Conservation (phyloP, 2,888 invertebrate species). For the Tolmerus cingulatus region DNA sequence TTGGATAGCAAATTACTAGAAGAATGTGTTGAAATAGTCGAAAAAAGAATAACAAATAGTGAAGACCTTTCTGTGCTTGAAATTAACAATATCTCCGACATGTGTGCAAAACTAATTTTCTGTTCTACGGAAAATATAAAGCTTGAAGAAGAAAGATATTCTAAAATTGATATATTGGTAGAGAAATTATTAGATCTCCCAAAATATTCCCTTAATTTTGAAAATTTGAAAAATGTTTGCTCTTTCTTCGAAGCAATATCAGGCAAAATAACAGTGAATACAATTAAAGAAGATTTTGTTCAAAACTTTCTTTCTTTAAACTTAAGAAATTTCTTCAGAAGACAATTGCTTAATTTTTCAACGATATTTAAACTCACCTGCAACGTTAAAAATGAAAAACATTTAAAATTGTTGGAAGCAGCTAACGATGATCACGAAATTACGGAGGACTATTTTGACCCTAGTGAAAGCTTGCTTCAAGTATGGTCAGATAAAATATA, state of each 20-base stretch:
- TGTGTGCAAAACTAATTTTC: conserved; percentile 56
- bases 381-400: conserved; percentile 46
- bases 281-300: background rate
- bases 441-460: conserved; percentile 58
- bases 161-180: conserved; percentile 52
- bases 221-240: conserved; percentile 52
- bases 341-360: conserved; percentile 55
- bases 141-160: conserved; percentile 52
- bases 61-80: conserved; percentile 46
- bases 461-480: conserved; percentile 56
- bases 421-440: conserved; percentile 55
- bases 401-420: conserved; percentile 47
- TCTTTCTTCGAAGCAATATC: conserved; percentile 55
- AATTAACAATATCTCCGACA: conserved; percentile 56
- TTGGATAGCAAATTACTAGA: conserved; percentile 54
- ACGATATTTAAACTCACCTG: conserved; percentile 57
- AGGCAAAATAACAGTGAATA: conserved; percentile 46
- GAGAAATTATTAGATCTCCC: conserved; percentile 41
- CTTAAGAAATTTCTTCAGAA: conserved; percentile 51
- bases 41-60: conserved; percentile 48
- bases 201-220: conserved; percentile 45
- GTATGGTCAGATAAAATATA: conserved; percentile 57
- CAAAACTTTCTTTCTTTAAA: conserved; percentile 5
- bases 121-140: conserved; percentile 58
- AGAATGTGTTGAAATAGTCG: conserved; percentile 54